These are phyloP conservation scores for Eulemur macaco DNA, from an alignment of 2,113 vertebrate species.

Conservation along the genomic window DNA sequence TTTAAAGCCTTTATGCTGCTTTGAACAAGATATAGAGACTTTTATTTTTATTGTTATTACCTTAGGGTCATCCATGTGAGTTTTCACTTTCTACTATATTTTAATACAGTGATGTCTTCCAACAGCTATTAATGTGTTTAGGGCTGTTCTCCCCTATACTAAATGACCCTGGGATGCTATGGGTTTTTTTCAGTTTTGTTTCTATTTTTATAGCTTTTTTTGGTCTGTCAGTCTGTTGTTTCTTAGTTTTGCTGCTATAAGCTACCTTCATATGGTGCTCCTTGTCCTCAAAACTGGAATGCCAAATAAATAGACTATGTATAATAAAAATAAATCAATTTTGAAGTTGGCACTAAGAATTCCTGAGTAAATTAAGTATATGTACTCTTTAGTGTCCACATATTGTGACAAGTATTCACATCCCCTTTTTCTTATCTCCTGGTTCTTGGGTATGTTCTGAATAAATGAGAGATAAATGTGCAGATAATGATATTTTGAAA, in stretches of 20 bases:
- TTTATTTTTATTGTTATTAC: neutral
- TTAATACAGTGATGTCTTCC: neutral
- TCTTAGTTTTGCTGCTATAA: neutral
- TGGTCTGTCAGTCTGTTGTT: neutral
- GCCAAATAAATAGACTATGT: conserved; percentile 4
- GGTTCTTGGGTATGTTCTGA: conserved; percentile 5
- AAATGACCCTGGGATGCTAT: neutral
- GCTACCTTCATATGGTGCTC: neutral
- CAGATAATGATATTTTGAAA: conserved; percentile 48
- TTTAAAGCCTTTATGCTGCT: neutral
- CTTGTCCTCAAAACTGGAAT: neutral
- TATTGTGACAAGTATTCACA: neutral
- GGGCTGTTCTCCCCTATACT: neutral
- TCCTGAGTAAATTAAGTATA: neutral
- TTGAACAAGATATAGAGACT: neutral
- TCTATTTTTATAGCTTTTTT: neutral
- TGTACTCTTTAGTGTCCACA: neutral
- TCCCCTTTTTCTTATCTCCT: neutral
- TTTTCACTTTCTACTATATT: conserved; percentile 12
- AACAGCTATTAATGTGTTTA: neutral
- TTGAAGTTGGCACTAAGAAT: neutral
- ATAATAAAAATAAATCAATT: neutral
- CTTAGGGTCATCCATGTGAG: neutral
- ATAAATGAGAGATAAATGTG: neutral
- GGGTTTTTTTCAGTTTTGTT: neutral